These are phyloP conservation scores for Pilophorus perplexus DNA, from an alignment of 2,888 invertebrate species.

Conservation along the genomic window DNA sequence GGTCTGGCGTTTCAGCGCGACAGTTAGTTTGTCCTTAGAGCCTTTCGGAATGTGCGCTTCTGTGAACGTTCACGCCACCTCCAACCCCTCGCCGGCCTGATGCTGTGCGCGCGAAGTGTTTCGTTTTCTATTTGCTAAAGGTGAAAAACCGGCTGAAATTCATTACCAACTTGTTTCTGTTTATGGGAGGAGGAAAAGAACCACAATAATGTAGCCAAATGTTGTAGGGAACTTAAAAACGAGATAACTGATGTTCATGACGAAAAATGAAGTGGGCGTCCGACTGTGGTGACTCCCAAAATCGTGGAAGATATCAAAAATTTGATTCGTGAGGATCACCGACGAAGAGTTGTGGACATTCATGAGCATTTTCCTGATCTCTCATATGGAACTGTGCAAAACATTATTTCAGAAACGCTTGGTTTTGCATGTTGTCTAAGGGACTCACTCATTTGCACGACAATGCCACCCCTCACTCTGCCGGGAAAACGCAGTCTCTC, in stretches of 20 bases:
- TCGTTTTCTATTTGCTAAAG: slow-evolving; percentile 7
- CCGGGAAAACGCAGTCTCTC: slow-evolving; percentile 28
- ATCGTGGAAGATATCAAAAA: slow-evolving; percentile 11
- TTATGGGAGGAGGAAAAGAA: not conserved
- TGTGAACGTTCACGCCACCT: slow-evolving; percentile 5
- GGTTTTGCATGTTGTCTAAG: slow-evolving; percentile 40
- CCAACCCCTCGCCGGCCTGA: slow-evolving; percentile 7
- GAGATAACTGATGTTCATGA: not conserved
- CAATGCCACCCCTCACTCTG: slow-evolving; percentile 45
- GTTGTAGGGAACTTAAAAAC: not conserved
- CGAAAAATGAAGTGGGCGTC: not conserved
- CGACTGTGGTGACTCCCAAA: slow-evolving; percentile 2
- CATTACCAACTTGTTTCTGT: slow-evolving; percentile 9
- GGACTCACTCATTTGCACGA: slow-evolving; percentile 44
- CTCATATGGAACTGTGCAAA: slow-evolving; percentile 7
- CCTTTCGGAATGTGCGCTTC: slow-evolving; percentile 5
- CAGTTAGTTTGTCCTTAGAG: slow-evolving; percentile 1
- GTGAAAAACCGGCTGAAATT: slow-evolving; percentile 14
- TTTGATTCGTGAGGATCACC: slow-evolving; percentile 9
- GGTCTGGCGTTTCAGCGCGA: not conserved
- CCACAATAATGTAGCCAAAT: slow-evolving; percentile 5
- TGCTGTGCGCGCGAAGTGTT: slow-evolving; percentile 5
- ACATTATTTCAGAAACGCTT: slow-evolving; percentile 7
- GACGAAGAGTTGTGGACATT: slow-evolving; percentile 14
- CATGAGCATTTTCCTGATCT: slow-evolving; percentile 11